Conservation (phyloP, 2,888 invertebrate species). For the Catocala sponsa region DNA sequence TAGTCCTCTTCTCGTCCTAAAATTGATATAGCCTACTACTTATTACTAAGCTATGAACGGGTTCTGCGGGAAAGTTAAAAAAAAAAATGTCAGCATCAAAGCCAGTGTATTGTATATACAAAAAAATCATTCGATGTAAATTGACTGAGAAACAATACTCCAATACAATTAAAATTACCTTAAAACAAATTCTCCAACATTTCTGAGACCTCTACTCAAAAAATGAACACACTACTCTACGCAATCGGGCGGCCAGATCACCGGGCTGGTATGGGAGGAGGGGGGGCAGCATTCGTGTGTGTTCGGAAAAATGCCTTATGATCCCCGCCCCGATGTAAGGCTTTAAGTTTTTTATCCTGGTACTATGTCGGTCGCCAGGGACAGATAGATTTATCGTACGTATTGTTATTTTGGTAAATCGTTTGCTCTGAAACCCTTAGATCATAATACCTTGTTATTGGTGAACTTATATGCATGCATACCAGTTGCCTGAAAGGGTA, state of each 20-base stretch:
- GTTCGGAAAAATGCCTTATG: slow-evolving; percentile 88
- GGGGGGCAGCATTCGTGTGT: slow-evolving; percentile 70
- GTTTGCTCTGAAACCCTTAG: neutral
- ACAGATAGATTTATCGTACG: slow-evolving; percentile 51
- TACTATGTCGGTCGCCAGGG: slow-evolving; percentile 60
- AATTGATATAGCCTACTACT: too few species aligned
- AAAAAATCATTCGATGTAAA: too few species aligned
- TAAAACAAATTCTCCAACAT: neutral
- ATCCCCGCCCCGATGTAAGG: slow-evolving; percentile 66
- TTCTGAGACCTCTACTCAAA: slow-evolving; percentile 49
- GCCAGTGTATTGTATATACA: too few species aligned
- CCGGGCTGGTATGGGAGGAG: slow-evolving; percentile 51
- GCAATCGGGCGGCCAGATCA: slow-evolving; percentile 80
- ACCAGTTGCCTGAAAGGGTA: too few species aligned
- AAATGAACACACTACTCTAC: slow-evolving; percentile 63
- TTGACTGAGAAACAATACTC: neutral
- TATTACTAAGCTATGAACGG: too few species aligned
- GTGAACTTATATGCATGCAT: too few species aligned
- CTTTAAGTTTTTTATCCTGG: slow-evolving; percentile 71
- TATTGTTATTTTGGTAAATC: slow-evolving; percentile 40
- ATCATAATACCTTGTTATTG: too few species aligned
- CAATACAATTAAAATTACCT: neutral
- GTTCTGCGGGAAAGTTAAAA: too few species aligned
- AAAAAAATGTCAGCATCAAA: too few species aligned
- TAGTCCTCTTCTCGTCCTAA: too few species aligned